phyloP scores from a whole-genome alignment of 2,113 vertebrate genomes.

The Hylia prasina region DNA sequence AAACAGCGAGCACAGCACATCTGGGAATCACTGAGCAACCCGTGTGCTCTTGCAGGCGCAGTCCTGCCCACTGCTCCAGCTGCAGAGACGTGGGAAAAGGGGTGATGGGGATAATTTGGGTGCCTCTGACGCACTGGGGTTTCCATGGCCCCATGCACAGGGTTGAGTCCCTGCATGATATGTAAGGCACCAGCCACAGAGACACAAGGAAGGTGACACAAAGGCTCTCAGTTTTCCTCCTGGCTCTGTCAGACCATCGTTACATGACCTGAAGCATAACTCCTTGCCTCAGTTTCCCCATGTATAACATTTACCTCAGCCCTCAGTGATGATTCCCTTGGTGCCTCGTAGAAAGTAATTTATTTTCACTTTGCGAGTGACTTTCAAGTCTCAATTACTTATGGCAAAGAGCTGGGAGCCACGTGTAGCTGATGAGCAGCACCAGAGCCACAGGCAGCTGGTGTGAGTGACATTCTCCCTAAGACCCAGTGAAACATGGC shows the following conservation, averaged over 20 bases:
- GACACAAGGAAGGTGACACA: background rate
- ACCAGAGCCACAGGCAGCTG: background rate
- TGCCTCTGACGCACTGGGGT: background rate
- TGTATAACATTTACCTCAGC: background rate
- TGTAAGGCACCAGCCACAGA: background rate
- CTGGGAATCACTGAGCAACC: slow-evolving; percentile 40
- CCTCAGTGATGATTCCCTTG: accelerated
- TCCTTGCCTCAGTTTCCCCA: background rate
- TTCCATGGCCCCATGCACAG: accelerated
- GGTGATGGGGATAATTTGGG: background rate
- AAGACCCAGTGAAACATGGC: background rate
- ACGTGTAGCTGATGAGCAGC: background rate
- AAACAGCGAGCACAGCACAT: slow-evolving; percentile 30
- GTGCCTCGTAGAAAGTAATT: background rate
- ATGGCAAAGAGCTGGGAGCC: background rate
- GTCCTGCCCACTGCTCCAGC: background rate
- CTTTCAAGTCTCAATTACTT: background rate
- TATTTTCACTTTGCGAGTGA: background rate
- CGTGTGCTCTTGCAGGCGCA: accelerated
- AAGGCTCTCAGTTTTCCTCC: background rate
- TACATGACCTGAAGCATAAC: background rate
- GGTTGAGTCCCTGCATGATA: accelerated
- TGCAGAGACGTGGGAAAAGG: accelerated
- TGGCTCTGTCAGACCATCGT: background rate
- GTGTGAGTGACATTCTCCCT: background rate